A percentile compares a stretch with the other conserved stretches of the same genome.
Evolutionary conservation across 1,140 invertebrate genomes (phyloP).

Genomic region (Hylaeus volcanicus): DNA sequence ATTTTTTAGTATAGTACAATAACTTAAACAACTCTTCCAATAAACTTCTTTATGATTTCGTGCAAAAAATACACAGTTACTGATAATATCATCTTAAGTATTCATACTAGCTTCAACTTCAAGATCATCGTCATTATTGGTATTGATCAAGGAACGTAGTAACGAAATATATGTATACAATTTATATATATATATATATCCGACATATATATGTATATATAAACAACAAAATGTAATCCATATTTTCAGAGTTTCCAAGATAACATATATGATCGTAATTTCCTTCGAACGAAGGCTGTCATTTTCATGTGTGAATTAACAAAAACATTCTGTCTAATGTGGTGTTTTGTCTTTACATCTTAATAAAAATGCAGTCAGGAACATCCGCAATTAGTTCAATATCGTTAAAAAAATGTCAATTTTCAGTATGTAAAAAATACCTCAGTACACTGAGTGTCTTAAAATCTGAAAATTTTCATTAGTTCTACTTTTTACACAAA

Average conservation of each 20-base stretch:
- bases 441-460: neutral
- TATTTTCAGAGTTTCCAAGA: conserved; percentile 18
- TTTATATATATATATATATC: conserved; percentile 38
- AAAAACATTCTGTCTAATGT: conserved; percentile 17
- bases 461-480: neutral
- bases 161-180: conserved; percentile 45
- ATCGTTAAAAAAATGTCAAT: neutral
- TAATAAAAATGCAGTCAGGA: conserved; percentile 37
- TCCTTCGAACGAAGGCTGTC: neutral
- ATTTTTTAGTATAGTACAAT: conserved; percentile 53
- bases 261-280: conserved; percentile 24
- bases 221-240: conserved; percentile 49
- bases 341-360: conserved; percentile 1
- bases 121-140: conserved; percentile 34
- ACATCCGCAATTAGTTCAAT: conserved; percentile 9
- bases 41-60: conserved; percentile 48
- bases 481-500: neutral
- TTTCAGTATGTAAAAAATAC: conserved; percentile 9
- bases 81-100: conserved; percentile 14
- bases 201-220: conserved; percentile 40
- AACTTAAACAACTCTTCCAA: conserved; percentile 60
- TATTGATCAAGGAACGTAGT: conserved; percentile 46
- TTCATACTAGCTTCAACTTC: conserved; percentile 16
- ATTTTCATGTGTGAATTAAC: neutral
- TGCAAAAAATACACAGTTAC: conserved; percentile 53